Evolutionary conservation across 2,888 invertebrate species (phyloP), one percentile per base, ranked within the genome.

Genomic region (Ochropacha duplaris): DNA sequence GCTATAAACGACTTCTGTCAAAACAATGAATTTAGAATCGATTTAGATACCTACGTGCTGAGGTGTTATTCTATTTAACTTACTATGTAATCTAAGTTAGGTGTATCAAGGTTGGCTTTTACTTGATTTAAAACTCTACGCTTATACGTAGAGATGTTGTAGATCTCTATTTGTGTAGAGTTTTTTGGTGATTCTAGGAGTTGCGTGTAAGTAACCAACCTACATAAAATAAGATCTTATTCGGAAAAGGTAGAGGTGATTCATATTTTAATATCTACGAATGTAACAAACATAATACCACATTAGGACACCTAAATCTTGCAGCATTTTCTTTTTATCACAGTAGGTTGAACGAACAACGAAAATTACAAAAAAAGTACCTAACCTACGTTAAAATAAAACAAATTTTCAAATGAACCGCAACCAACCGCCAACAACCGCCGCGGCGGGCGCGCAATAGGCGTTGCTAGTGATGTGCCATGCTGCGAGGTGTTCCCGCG

Each of bases 401-500:
- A 49, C 54, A 56, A 49, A 19, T 69, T 75, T 75, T 66, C 56
- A 69, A 78, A 68, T 58, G 67, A 73, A 71, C 75, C 67, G 74
- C 71, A 64, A 64, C 69, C 73, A 75, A 81, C 79, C 78, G 78
- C 73, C 74, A 72, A 64, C 72, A 76, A 71, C 76, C 39, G 67
- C 61, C 66, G 65, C 68, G 67, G 61, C 69, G 69, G 67, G 61
- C 69, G 69, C 68, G 80, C 78, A 83, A 87, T 86, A 90, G 91
- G 90, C 90, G 90, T 90, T 84, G 81, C 87, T 90, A 86, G 90
- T 88, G 90, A 89, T 88, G 88, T 88, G 82, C 86, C 81, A 81
- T 74, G 78, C 74, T 58, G 69, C 81, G 83, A 90, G 90, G 90
- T 90, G 90, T 88, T 87, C 86, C 88, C 80, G 78, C 76, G 78